Evolutionary conservation across 1,140 invertebrate species (phyloP), one percentile per base, ranked within the genome.

Genomic region (Bactericera cockerelli): DNA sequence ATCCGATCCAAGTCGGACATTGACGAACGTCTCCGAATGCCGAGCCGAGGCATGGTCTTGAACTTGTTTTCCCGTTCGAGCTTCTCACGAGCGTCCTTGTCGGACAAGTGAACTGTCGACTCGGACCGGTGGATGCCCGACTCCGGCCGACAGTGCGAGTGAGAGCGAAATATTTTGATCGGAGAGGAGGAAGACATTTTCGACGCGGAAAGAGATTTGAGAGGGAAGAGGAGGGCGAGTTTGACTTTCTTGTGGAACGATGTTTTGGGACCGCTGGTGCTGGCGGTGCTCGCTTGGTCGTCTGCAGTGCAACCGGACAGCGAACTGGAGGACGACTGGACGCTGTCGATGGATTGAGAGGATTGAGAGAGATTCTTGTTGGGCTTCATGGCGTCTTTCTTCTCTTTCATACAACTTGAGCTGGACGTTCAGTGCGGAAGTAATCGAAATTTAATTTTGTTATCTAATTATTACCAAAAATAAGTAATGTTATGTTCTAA

Each of bases 11-110:
- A n/a, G 36, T 62, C 83, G 2, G 82, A 83, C 68, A 86, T 73
- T 59, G 81, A 84, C 0, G 82, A 85, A 0, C 83, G 80, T 1
- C 84, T 73, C 25, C 83, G 76, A 56, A 83, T 80, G 26, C 76
- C 69, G 25, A 78, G 64, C 8, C 77, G 56, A 2, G 56, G 56
- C 56, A 57, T 57, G 14, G 56, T 57, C 26, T 31, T 57, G 26
- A 16, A 31, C 26, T 57, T 57, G 26, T 49, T 49, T n/a, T 49
- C 22, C 42, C 8, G 6, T 4, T 49, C 42, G 22, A n/a, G 6
- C 4, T 31, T 13, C 28, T 6, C 4, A 4, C 28, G 28, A 13
- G 28, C 4, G 3, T 49, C 42, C 22, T n/a, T 4, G n/a, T 49
- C 42, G 8, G 4, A 6, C 3, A 49, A n/a, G 22, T 49, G 22